Base-by-base conservation (phyloP, 1,140 invertebrate species). In the Procambarus clarkii region DNA sequence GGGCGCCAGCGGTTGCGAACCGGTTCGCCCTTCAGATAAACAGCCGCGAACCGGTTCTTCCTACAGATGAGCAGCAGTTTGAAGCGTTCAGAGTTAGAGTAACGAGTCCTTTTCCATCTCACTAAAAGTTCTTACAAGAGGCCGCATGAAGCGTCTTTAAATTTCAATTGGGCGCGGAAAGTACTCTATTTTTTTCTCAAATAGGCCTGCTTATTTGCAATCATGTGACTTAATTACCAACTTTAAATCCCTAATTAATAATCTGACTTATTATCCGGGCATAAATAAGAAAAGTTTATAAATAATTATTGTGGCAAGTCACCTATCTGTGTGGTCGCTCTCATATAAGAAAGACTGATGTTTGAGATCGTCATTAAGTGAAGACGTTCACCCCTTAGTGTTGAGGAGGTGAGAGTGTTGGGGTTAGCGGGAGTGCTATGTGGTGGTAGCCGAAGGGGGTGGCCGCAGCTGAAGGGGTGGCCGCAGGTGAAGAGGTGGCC, bases 271-370 rank as follows among this genome's bases (percentile, higher is more conserved):
- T 83, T 45, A 46, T 83, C 45, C 60, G 81, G 81, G 81, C 81
- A 44, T 83, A 83, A 83, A 83, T 83, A 83, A 64, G 81, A 45
- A 83, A 83, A 60, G 34, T 34, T 3, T 44, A n/a, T 83, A 83
- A 83, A 69, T 83, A 64, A 82, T 60, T 34, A n/a, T 80, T n/a
- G 5, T 58, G 69, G 45, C 69, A 69, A 64, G 24, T 34, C 21
- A 74, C 34, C 18, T 15, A 34, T 45, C 60, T 69, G 81, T 69
- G 81, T 83, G 45, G 45, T 34, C 50, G 21, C 34, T 69, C n/a
- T 54, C 2, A 44, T 21, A 60, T n/a, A 54, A 60, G 58, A 64
- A 60, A 69, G 58, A n/a, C 34, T 83, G 15, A 83, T 69, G 44
- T 44, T 69, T 60, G 58, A 69, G 34, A 82, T 60, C 13, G 45